Percentiles rank a stretch among this genome's conserved stretches.
phyloP scores from a whole-genome alignment of 2,797 vertebrate genomes.

The Periophthalmus magnuspinnatus region DNA sequence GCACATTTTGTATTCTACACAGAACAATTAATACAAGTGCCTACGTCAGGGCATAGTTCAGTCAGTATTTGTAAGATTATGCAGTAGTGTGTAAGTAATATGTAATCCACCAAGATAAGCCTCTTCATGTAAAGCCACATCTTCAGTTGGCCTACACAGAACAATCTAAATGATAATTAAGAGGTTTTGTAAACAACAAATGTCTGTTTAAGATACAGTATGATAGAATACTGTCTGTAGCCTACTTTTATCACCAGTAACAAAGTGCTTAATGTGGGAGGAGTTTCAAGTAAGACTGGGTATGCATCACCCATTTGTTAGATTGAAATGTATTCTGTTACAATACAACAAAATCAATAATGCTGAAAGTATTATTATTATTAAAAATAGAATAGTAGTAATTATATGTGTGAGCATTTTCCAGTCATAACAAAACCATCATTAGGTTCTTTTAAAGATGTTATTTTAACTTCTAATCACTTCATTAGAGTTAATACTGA shows the following conservation, averaged over 20 bases:
- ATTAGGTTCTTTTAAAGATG: background rate
- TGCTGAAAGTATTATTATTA: slow-evolving; percentile 4
- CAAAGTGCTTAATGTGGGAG: slow-evolving; percentile 36
- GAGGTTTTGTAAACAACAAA: slow-evolving; percentile 12
- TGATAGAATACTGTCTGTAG: background rate
- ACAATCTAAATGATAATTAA: slow-evolving; percentile 5
- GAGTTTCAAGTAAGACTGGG: slow-evolving; percentile 38
- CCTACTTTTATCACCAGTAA: slow-evolving; percentile 15
- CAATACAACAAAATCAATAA: slow-evolving; percentile 20
- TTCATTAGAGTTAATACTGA: slow-evolving; percentile 10
- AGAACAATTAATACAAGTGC: background rate
- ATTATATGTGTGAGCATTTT: slow-evolving; percentile 8
- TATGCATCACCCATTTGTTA: slow-evolving; percentile 11
- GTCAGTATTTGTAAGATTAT: slow-evolving; percentile 8
- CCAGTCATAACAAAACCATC: slow-evolving; percentile 26
- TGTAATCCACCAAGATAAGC: slow-evolving; percentile 3
- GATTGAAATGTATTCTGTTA: slow-evolving; percentile 3
- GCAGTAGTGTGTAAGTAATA: slow-evolving; percentile 8
- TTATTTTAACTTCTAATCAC: background rate
- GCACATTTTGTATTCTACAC: background rate
- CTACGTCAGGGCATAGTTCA: background rate
- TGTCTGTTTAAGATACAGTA: background rate
- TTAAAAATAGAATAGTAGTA: background rate
- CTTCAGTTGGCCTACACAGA: background rate
- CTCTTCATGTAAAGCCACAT: background rate